A percentile compares a stretch with the other conserved stretches of the same genome.
Evolutionary conservation across 1,140 invertebrate genomes (phyloP).

Genomic region (Subanguina moxae): DNA sequence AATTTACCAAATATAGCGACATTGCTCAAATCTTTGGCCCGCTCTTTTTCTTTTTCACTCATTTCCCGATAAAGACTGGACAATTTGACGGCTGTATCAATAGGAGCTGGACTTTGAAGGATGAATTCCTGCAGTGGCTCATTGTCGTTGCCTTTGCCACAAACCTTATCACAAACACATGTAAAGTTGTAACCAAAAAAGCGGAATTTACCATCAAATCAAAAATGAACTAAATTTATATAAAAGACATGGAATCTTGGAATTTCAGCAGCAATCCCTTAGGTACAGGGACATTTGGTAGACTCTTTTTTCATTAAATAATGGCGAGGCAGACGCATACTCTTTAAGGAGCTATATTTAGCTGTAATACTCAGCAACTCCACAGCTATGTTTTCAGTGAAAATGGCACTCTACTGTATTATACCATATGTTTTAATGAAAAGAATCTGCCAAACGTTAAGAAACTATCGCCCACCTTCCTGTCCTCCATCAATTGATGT

Average conservation of each 20-base stretch:
- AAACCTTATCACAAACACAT: conserved; percentile 57
- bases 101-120: conserved; percentile 84
- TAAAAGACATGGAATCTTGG: no score
- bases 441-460: no score
- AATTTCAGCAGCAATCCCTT: background rate
- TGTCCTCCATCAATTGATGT: conserved; percentile 84
- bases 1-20: conserved; percentile 74
- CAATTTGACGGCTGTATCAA: conserved; percentile 90
- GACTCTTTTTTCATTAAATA: no score
- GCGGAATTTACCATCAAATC: conserved; percentile 78
- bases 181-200: no score
- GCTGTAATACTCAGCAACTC: conserved; percentile 82
- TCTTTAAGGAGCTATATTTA: no score
- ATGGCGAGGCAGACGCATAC: no score
- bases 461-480: conserved; percentile 21
- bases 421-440: no score
- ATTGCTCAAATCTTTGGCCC: conserved; percentile 85
- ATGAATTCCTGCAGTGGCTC: conserved; percentile 75
- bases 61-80: conserved; percentile 76
- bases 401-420: no score
- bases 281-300: no score
- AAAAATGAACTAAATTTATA: conserved; percentile 76
- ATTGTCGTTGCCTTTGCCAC: conserved; percentile 91
- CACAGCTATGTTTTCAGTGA: conserved; percentile 89
- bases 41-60: conserved; percentile 86